A percentile compares a stretch with the other conserved stretches of the same genome.
Conservation (phyloP, 2,113 vertebrate species). For the Tachysurus vachellii region DNA sequence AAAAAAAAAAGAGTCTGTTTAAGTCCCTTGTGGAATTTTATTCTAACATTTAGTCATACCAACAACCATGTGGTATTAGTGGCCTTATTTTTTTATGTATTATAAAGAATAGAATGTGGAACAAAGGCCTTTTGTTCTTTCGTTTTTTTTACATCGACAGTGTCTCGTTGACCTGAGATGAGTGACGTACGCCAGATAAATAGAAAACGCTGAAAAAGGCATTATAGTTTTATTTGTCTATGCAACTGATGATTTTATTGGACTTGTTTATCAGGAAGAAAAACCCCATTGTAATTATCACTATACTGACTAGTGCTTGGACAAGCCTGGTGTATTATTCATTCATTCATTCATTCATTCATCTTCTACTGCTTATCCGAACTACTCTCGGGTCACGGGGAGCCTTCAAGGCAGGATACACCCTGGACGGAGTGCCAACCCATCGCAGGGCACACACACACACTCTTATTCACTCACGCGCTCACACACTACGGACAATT, state of each 20-base stretch:
- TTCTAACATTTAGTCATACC: slow-evolving; percentile 72
- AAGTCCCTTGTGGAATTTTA: slow-evolving; percentile 63
- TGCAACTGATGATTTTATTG: slow-evolving; percentile 20
- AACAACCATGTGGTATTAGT: slow-evolving; percentile 75
- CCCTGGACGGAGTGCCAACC: no score
- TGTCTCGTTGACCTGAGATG: slow-evolving; percentile 44
- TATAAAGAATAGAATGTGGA: slow-evolving; percentile 70
- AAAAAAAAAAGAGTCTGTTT: slow-evolving; percentile 56
- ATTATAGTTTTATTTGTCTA: slow-evolving; percentile 10
- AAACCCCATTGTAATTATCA: neutral
- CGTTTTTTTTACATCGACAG: slow-evolving; percentile 65
- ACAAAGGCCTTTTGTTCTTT: slow-evolving; percentile 71
- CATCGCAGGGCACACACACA: no score
- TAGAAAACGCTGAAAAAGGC: slow-evolving; percentile 11
- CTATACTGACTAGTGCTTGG: neutral
- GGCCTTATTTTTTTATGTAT: slow-evolving; percentile 61
- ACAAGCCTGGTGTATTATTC: neutral
- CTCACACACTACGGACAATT: no score
- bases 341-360: no score
- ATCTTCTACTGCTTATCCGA: no score
- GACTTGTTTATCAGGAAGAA: neutral
- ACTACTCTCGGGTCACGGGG: no score
- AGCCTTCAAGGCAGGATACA: no score
- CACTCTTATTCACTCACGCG: no score
- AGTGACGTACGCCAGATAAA: slow-evolving; percentile 31